These are phyloP conservation scores for Meleagris gallopavo DNA, from an alignment of 2,113 vertebrate genomes.

Conservation along the genomic window DNA sequence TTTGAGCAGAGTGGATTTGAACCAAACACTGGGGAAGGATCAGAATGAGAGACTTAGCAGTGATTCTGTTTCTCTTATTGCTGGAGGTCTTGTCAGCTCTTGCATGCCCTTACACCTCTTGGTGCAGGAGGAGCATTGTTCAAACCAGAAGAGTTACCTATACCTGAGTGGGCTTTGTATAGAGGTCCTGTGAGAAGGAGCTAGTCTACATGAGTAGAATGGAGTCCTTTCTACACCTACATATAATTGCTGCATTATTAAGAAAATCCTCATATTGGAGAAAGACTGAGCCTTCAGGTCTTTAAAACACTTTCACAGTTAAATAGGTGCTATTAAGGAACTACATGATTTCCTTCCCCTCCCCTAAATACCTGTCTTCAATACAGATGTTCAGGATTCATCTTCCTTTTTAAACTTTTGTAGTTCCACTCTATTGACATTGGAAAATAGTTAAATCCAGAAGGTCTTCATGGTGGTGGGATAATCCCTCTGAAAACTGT, in stretches of 20 bases:
- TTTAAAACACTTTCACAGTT: not conserved
- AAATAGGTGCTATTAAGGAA: not conserved
- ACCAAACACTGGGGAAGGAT: not conserved
- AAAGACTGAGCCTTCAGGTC: not conserved
- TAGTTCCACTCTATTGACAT: not conserved
- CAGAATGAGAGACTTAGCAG: not conserved
- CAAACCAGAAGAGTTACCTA: not conserved
- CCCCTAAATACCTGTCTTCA: not conserved
- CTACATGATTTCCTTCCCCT: not conserved
- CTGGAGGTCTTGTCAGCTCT: not conserved
- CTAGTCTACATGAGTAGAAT: not conserved
- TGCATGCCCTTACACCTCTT: not conserved
- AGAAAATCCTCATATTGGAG: not conserved
- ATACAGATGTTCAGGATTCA: not conserved
- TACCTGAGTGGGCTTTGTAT: not conserved
- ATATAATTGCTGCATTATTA: not conserved
- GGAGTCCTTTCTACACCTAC: not conserved
- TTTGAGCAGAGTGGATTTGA: fast-evolving
- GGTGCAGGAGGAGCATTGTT: not conserved
- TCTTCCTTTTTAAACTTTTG: not conserved
- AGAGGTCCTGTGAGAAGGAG: not conserved
- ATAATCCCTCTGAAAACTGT: not conserved
- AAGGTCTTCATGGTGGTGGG: not conserved
- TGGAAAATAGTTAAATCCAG: not conserved
- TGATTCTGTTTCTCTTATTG: not conserved